These are phyloP conservation scores for Garra rufa DNA, from an alignment of 2,113 vertebrate species.

Conservation along the genomic window DNA sequence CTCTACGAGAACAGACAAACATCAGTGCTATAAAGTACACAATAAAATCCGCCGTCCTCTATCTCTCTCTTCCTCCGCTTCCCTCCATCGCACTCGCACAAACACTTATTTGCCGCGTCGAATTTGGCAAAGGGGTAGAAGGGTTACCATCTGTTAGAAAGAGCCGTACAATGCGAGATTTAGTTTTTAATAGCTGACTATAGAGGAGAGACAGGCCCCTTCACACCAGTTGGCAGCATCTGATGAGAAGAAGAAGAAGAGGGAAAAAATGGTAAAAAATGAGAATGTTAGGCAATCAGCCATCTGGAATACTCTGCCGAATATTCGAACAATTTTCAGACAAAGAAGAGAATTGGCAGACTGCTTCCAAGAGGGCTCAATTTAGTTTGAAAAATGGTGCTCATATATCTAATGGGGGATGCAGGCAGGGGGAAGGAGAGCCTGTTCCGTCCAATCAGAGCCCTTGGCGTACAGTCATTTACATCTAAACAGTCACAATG, in stretches of 20 bases:
- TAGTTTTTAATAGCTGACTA: constrained; percentile 55
- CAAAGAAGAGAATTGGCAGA: constrained; percentile 60
- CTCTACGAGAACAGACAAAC: constrained; percentile 19
- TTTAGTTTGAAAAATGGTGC: constrained; percentile 65
- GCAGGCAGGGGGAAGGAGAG: constrained; percentile 23
- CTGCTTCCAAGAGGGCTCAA: constrained; percentile 62
- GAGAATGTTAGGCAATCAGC: constrained; percentile 64
- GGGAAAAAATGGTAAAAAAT: constrained; percentile 58
- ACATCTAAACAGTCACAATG: constrained; percentile 38
- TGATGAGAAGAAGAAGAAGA: constrained; percentile 49
- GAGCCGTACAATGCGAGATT: constrained; percentile 47
- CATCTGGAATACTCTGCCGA: constrained; percentile 64
- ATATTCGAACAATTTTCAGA: constrained; percentile 62
- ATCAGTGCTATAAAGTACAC: constrained; percentile 13
- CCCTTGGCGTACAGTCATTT: constrained; percentile 36
- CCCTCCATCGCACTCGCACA: neutral
- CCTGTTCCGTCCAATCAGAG: constrained; percentile 51
- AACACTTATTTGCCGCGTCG: constrained; percentile 53
- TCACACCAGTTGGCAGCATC: constrained; percentile 60
- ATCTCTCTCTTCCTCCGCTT: constrained; percentile 21
- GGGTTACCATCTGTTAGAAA: constrained; percentile 63
- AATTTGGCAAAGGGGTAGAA: constrained; percentile 43
- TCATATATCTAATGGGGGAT: constrained; percentile 56
- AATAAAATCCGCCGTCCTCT: constrained; percentile 39
- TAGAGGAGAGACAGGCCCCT: constrained; percentile 52